Evolutionary conservation across 1,140 invertebrate species (phyloP).

Genomic region (Apis florea): DNA sequence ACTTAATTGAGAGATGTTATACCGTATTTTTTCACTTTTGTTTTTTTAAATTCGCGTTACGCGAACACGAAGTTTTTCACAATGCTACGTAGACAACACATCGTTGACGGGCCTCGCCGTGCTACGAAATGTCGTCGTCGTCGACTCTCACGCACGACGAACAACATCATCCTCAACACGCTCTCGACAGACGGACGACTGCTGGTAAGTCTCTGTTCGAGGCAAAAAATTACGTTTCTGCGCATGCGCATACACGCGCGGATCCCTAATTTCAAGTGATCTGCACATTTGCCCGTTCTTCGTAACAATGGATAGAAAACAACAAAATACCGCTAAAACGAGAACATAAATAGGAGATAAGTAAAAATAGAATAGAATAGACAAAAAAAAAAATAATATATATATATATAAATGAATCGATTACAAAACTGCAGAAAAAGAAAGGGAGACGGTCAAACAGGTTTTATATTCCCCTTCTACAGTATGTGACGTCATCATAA

Average conservation of each 20-base stretch:
- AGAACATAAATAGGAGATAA: background rate
- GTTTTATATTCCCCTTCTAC: conserved; percentile 48
- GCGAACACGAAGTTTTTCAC: background rate
- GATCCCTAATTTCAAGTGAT: conserved; percentile 48
- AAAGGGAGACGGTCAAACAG: conserved; percentile 41
- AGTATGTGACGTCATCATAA: conserved; percentile 48
- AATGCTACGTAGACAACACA: conserved; percentile 14
- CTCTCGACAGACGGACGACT: conserved; percentile 53
- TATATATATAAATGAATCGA: conserved; percentile 9
- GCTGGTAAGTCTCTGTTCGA: conserved; percentile 38
- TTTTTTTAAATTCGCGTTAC: conserved; percentile 20
- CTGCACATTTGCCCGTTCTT: conserved; percentile 31
- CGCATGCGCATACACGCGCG: conserved; percentile 53
- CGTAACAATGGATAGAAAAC: conserved; percentile 5
- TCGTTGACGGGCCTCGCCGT: conserved; percentile 13
- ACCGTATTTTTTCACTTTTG: background rate
- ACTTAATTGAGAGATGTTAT: conserved; percentile 22
- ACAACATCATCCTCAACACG: conserved; percentile 52
- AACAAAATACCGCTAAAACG: background rate
- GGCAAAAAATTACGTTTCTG: conserved; percentile 27
- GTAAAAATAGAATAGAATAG: background rate
- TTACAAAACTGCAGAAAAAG: conserved; percentile 25
- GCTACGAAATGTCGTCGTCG: conserved; percentile 51
- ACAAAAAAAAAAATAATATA: background rate
- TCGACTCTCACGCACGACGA: conserved; percentile 40